Base-by-base conservation (phyloP, 2,797 vertebrate genomes). In the Mormyrops attenuatus region DNA sequence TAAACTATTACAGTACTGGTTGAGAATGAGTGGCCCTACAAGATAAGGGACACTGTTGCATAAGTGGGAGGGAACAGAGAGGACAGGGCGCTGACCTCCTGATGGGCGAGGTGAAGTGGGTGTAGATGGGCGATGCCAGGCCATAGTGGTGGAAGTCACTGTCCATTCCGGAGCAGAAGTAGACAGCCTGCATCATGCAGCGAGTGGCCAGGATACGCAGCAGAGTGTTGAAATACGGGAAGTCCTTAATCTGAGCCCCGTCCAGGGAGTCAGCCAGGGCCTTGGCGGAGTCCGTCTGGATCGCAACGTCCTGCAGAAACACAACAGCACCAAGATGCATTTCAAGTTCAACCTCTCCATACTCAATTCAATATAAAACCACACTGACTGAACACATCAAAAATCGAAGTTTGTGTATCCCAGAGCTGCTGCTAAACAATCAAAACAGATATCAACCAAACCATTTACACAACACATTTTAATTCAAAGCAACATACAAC, bases 101-200 rank as follows among this genome's bases (percentile, higher is more conserved):
- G 89, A 99, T 99, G 6, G 99, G 99, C 13, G 98, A 99, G 0
- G 99, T 99, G 91, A 99, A 99, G 94, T 99, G 99, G 26, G 99
- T 99, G 89, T 99, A 99, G 94, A 99, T 99, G 85, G 98, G 97
- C 0, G 98, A 98, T 0, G 98, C 98, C 57, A 99, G 97, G 90
- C 99, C 98, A 3, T 99, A 99, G 92, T 99, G 98, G 94, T 97
- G 97, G 92, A 99, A 99, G 92, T 99, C 98, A 6, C 90, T 97
- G 93, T 99, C 99, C 98, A 99, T 98, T 90, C 99, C 99, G 0
- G 99, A 99, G 93, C 98, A 99, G 92, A 99, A 99, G 93, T 99
- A 99, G 63, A 99, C 96, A 0, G 98, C 99, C 93, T 99, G 99
- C 99, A 99, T 99, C 99, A 99, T 99, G 94, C 98, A 99, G 89